phyloP scores from a whole-genome alignment of 2,888 invertebrate genomes.

The Apantesis nais region DNA sequence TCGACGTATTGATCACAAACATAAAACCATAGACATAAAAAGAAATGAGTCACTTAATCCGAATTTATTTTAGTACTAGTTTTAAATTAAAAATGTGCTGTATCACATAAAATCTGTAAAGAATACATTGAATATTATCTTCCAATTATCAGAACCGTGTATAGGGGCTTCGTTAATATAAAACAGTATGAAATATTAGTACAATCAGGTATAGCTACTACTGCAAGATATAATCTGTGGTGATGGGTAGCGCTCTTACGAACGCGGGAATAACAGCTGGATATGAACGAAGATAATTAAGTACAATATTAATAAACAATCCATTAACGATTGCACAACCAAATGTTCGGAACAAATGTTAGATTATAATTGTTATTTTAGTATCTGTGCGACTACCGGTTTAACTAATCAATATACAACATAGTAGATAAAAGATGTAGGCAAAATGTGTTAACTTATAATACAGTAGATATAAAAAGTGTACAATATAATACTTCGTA shows the following conservation, averaged over 20 bases:
- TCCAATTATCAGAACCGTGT: conserved; percentile 49
- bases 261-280: conserved; percentile 33
- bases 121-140: conserved; percentile 41
- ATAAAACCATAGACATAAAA: conserved; percentile 3
- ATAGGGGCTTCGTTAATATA: conserved; percentile 48
- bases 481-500: neutral
- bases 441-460: neutral
- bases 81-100: conserved; percentile 17
- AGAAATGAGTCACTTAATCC: conserved; percentile 8
- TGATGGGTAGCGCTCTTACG: conserved; percentile 47
- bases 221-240: conserved; percentile 57
- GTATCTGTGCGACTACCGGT: conserved; percentile 21
- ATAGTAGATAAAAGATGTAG: neutral
- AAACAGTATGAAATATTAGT: conserved; percentile 46
- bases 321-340: conserved; percentile 61
- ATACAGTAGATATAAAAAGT: neutral
- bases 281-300: conserved; percentile 57
- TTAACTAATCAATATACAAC: neutral
- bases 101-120: conserved; percentile 20
- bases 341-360: conserved; percentile 27
- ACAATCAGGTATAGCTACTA: conserved; percentile 33
- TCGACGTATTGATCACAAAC: conserved; percentile 10
- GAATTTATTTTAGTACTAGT: conserved; percentile 9
- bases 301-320: conserved; percentile 72
- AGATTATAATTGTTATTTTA: conserved; percentile 30